Evolutionary conservation across 2,888 invertebrate species (phyloP).

Genomic region (Melitaea athalia): DNA sequence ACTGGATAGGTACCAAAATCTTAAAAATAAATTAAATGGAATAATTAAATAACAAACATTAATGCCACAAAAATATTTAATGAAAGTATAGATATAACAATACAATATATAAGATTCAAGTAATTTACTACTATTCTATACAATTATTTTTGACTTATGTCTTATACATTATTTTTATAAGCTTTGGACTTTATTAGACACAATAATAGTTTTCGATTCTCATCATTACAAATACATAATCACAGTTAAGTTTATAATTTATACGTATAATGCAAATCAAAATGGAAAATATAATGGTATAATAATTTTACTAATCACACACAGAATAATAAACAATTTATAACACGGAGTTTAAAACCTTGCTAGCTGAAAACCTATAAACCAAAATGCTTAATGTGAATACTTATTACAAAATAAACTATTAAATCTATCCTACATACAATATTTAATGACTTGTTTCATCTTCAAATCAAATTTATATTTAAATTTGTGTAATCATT

Average conservation of each 20-base stretch:
- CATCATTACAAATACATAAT: conserved; percentile 41
- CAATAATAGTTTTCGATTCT: conserved; percentile 40
- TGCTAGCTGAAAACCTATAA: conserved; percentile 9
- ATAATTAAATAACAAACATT: conserved; percentile 6
- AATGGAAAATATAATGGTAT: conserved; percentile 1
- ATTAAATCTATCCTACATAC: conserved; percentile 18
- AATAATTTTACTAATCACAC: neutral
- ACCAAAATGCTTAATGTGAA: conserved; percentile 2
- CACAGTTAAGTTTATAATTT: conserved; percentile 37
- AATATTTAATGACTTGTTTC: conserved; percentile 20
- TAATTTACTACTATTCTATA: conserved; percentile 43
- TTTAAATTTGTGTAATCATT: conserved; percentile 6
- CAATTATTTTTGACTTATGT: conserved; percentile 36
- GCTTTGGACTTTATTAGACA: conserved; percentile 49
- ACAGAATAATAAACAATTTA: neutral
- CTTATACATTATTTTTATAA: conserved; percentile 47
- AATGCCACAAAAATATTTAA: conserved; percentile 57
- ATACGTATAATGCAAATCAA: conserved; percentile 26
- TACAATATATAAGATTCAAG: conserved; percentile 42
- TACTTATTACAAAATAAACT: conserved; percentile 7
- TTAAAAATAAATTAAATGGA: neutral
- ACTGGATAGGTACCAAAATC: neutral
- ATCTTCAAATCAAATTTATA: conserved; percentile 14
- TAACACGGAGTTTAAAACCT: neutral
- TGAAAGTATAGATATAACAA: conserved; percentile 46